Percentiles rank a stretch among this genome's conserved stretches.
Evolutionary conservation across 2,797 vertebrate species (phyloP).

Genomic region (Carcharodon carcharias): DNA sequence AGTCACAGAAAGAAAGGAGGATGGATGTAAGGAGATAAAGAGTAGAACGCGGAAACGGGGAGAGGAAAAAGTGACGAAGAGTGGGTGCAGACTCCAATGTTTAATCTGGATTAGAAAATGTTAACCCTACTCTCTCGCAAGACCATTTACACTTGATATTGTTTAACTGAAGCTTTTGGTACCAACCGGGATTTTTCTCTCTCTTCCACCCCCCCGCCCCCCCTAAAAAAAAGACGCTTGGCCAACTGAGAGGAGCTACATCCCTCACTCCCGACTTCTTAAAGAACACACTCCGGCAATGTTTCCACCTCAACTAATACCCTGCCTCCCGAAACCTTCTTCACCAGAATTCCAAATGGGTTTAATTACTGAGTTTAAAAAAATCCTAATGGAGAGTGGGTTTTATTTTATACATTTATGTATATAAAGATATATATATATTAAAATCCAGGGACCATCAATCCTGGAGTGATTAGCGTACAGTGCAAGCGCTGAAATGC

Average conservation of each 20-base stretch:
- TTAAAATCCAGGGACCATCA: constrained; percentile 60
- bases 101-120: constrained; percentile 49
- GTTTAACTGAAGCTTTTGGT: constrained; percentile 55
- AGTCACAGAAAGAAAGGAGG: neutral
- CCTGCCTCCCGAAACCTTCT: neutral
- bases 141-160: neutral
- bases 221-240: neutral
- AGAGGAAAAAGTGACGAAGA: constrained; percentile 53
- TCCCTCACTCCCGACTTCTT: constrained; percentile 70
- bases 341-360: constrained; percentile 71
- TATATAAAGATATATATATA: neutral
- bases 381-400: constrained; percentile 99
- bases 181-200: constrained; percentile 60
- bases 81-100: constrained; percentile 66
- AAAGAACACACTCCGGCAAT: constrained; percentile 78
- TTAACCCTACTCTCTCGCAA: constrained; percentile 51
- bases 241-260: constrained; percentile 69
- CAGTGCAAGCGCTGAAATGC: constrained; percentile 90
- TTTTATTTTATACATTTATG: constrained; percentile 72
- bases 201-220: too few relatives aligned
- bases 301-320: constrained; percentile 57
- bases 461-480: constrained; percentile 98
- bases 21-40: neutral
- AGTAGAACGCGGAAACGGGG: constrained; percentile 44
- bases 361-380: constrained; percentile 90